Evolutionary conservation across 2,888 invertebrate species (phyloP).

Genomic region (Drosophila birchii): DNA sequence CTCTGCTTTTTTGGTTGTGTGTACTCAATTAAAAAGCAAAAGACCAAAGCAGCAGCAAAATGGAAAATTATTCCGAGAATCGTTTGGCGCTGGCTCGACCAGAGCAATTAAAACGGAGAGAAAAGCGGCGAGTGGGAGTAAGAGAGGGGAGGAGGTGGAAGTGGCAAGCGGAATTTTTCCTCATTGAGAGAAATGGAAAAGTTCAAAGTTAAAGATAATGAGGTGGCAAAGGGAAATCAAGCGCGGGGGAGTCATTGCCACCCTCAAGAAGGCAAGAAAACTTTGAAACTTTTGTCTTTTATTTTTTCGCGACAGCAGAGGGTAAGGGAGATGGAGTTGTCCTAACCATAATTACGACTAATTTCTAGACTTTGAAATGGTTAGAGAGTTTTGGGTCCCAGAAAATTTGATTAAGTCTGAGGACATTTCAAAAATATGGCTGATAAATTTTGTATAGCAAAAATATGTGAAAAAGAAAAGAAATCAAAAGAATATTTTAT

Average conservation of each 20-base stretch:
- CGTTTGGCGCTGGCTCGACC: constrained; percentile 65
- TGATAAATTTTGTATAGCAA: neutral
- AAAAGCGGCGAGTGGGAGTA: neutral
- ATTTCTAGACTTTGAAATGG: constrained; percentile 21
- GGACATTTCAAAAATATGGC: neutral
- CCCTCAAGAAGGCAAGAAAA: constrained; percentile 30
- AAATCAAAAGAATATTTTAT: neutral
- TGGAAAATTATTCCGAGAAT: constrained; percentile 78
- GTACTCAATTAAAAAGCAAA: constrained; percentile 79
- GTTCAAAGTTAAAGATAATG: constrained; percentile 52
- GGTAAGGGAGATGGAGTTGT: constrained; percentile 7
- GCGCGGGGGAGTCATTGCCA: neutral
- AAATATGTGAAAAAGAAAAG: neutral
- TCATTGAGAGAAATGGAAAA: constrained; percentile 27
- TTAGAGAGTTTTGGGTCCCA: neutral
- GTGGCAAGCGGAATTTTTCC: constrained; percentile 36
- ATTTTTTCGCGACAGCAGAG: constrained; percentile 7
- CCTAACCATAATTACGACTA: constrained; percentile 36
- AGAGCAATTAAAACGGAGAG: constrained; percentile 69
- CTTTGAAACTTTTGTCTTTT: constrained; percentile 39
- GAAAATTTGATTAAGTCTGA: constrained; percentile 1
- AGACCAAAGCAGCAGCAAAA: constrained; percentile 57
- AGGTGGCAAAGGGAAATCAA: constrained; percentile 39
- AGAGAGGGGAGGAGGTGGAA: too few species aligned
- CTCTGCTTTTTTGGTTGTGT: constrained; percentile 41